These are phyloP conservation scores for Chionomys nivalis DNA, from an alignment of 2,113 vertebrate species.

Conservation along the genomic window DNA sequence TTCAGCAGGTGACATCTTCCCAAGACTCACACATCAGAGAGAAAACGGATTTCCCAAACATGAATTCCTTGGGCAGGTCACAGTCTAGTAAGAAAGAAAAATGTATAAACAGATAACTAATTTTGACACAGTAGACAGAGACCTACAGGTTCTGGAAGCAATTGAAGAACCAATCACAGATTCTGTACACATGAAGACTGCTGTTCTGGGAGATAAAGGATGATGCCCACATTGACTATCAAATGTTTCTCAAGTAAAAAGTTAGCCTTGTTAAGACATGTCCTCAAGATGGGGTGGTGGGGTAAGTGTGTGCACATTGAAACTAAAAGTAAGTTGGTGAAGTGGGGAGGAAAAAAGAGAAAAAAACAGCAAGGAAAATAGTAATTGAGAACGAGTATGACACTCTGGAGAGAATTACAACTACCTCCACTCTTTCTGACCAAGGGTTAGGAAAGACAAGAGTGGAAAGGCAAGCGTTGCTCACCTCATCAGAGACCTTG, in stretches of 20 bases:
- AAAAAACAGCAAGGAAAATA: background rate
- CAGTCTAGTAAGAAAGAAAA: background rate
- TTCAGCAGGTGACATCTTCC: background rate
- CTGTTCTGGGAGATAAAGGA: background rate
- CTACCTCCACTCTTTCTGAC: background rate
- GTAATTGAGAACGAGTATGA: background rate
- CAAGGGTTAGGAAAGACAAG: background rate
- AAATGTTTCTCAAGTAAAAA: background rate
- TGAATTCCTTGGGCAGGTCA: background rate
- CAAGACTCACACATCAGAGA: background rate
- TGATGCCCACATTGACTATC: background rate
- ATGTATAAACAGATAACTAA: background rate
- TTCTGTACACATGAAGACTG: background rate
- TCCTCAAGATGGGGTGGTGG: background rate
- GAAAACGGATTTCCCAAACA: slow-evolving; percentile 24
- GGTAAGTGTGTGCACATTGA: background rate
- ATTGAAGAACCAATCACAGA: background rate
- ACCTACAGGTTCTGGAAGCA: background rate
- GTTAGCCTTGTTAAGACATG: background rate
- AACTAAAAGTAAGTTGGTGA: background rate
- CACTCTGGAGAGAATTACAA: background rate
- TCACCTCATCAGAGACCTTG: background rate
- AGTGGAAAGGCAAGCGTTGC: background rate
- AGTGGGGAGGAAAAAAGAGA: background rate
- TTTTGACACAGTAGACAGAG: background rate